These are phyloP conservation scores for Palythoa heliodiscus DNA, from an alignment of 92 coral and sea anemone genomes.

Conservation along the genomic window DNA sequence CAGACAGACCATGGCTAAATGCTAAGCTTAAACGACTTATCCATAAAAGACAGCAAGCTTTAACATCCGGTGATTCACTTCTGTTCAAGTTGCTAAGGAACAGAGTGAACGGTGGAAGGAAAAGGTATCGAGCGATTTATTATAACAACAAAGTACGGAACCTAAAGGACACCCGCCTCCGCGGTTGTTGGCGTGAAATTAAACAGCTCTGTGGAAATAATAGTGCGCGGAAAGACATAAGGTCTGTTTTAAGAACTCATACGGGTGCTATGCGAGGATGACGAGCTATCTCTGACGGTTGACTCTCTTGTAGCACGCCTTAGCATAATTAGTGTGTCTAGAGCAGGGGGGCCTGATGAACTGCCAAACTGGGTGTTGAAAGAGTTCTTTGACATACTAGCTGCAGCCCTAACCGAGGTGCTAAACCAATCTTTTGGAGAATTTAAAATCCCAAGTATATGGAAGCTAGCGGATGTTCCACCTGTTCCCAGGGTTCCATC, in stretches of 20 bases:
- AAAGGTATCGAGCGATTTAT: no score
- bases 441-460: constrained; percentile 28
- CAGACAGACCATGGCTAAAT: constrained; percentile 44
- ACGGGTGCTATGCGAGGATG: constrained; percentile 22
- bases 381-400: constrained; percentile 43
- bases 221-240: constrained; percentile 23
- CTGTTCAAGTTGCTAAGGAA: constrained; percentile 29
- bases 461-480: constrained; percentile 39
- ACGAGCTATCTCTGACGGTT: constrained; percentile 27
- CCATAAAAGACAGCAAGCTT: constrained; percentile 26
- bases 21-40: constrained; percentile 33
- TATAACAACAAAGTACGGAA: neutral
- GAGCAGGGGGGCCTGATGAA: constrained; percentile 7
- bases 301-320: constrained; percentile 20
- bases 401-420: constrained; percentile 45
- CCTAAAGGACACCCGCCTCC: constrained; percentile 50
- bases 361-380: constrained; percentile 24
- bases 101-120: no score
- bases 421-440: constrained; percentile 41
- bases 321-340: constrained; percentile 41
- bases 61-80: constrained; percentile 24
- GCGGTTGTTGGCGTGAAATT: constrained; percentile 36
- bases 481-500: constrained; percentile 25
- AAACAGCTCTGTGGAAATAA: neutral
- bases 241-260: constrained; percentile 47